phyloP scores from a whole-genome alignment of 2,888 invertebrate genomes.

The Leucophora obtusa region DNA sequence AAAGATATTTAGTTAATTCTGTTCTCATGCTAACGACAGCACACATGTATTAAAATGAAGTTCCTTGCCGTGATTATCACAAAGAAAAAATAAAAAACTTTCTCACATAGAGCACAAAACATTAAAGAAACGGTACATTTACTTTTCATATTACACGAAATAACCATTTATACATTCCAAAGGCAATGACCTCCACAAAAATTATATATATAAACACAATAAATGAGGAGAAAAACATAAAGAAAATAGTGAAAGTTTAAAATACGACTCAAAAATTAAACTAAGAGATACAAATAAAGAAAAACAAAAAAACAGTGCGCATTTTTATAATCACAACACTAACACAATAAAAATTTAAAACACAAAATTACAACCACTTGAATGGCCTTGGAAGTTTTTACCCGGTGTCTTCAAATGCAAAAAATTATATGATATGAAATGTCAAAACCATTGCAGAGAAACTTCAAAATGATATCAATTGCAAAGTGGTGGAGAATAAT shows the following conservation, averaged over 20 bases:
- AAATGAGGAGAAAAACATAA: background rate
- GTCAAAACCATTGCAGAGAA: no score
- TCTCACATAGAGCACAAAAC: conserved; percentile 13
- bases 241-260: conserved; percentile 35
- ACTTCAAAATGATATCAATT: no score
- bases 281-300: conserved; percentile 18
- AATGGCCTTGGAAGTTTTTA: conserved; percentile 38
- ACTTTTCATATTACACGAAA: conserved; percentile 37
- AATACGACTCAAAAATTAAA: background rate
- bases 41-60: no score
- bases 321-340: conserved; percentile 5
- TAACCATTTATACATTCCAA: conserved; percentile 24
- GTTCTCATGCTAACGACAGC: no score
- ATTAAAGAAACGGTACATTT: conserved; percentile 28
- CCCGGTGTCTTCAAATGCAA: no score
- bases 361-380: no score
- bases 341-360: conserved; percentile 12
- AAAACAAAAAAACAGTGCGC: conserved; percentile 24
- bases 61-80: background rate
- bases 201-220: background rate
- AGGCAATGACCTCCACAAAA: conserved; percentile 38
- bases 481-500: no score
- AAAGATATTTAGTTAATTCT: no score
- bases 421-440: no score
- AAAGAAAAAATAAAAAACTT: conserved; percentile 6